Evolutionary conservation across 2,888 invertebrate species (phyloP).

Genomic region (Halictus ligatus): DNA sequence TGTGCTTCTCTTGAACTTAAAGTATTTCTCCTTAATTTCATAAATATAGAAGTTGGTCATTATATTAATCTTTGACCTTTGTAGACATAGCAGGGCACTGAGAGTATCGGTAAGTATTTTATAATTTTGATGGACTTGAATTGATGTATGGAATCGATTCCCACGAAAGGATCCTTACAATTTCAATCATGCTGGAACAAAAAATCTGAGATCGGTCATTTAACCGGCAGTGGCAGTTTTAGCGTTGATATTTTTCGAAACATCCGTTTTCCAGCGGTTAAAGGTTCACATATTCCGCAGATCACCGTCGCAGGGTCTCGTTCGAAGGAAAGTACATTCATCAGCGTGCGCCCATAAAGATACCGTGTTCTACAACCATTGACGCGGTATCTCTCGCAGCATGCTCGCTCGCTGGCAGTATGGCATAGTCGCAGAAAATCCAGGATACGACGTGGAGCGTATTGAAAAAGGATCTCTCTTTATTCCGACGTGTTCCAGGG

Average conservation of each 20-base stretch:
- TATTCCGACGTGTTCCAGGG: conserved; percentile 31
- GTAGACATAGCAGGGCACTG: too few species aligned
- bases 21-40: too few species aligned
- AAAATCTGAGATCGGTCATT: not conserved
- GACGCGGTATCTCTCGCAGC: not conserved
- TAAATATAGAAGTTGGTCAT: too few species aligned
- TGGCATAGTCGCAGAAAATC: not conserved
- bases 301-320: not conserved
- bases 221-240: not conserved
- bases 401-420: not conserved
- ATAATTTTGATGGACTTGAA: too few species aligned
- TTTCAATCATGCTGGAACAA: too few species aligned
- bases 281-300: not conserved
- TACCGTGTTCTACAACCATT: not conserved
- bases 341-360: not conserved
- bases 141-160: not conserved
- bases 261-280: not conserved
- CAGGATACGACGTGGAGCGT: not conserved
- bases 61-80: too few species aligned
- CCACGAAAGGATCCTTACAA: too few species aligned
- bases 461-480: conserved; percentile 48
- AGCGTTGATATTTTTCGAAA: not conserved
- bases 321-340: not conserved
- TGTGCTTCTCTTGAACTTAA: too few species aligned
- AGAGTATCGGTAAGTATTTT: too few species aligned